Base-by-base conservation (phyloP, 2,113 vertebrate species). In the Siphamia tubifer region DNA sequence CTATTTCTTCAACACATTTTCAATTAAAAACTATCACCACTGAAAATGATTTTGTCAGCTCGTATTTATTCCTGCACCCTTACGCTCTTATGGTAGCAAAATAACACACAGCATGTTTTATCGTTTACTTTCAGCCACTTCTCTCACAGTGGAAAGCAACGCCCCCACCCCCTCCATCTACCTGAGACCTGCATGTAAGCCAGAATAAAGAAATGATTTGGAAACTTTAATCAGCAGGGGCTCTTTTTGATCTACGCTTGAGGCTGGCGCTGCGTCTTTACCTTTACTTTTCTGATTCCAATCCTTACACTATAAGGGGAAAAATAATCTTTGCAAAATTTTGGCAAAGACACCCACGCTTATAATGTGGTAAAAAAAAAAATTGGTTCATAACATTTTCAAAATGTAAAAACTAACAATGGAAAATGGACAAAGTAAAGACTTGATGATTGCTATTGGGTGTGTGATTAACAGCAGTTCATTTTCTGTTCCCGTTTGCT, bases 151-250 rank as follows among this genome's bases (percentile, higher is more conserved):
- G 20, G 16, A 32, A 70, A 60, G 60, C 53, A 40, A 58, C 11
- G 23, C n/a, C n/a, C 15, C 28, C 23, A n/a, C n/a, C 15, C 28
- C 23, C 44, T 3, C 28, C 2, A 7, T 11, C 61, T 47, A 61
- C 45, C 67, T 55, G 31, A 43, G 52, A 38, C 23, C 30, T 36
- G 38, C 40, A 55, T 19, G 40, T 45, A 38, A 42, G 45, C 53
- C 68, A 55, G 66, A 73, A 69, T 47, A 63, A 45, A 81, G 39
- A 68, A 71, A 74, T 31, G 43, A 75, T 48, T 36, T 47, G 11
- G 60, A 79, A 81, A 74, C 28, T 60, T 64, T 28, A 57, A 65
- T 45, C 71, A 68, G 71, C 57, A 73, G 63, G 58, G 13, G 8
- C 70, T 53, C 34, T 25, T 64, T 79, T 49, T 42, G 38, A 57